A percentile compares a stretch with the other conserved stretches of the same genome.
phyloP scores from a whole-genome alignment of 2,113 vertebrate species.

The Tyto alba region DNA sequence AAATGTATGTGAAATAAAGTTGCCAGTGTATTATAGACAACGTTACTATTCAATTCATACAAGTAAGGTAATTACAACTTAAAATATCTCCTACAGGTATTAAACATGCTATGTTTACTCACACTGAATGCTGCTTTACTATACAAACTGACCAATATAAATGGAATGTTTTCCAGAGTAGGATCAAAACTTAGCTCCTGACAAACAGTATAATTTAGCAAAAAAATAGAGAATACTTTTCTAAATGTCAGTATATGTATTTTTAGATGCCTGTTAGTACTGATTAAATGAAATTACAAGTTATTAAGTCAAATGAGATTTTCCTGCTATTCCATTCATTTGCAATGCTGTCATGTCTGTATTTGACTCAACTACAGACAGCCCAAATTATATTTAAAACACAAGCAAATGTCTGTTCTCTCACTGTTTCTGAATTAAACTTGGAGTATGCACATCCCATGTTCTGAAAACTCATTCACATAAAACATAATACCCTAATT shows the following conservation, averaged over 20 bases:
- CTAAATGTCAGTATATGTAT: background rate
- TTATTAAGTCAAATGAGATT: background rate
- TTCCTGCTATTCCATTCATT: background rate
- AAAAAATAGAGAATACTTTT: background rate
- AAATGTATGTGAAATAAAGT: background rate
- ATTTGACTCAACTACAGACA: background rate
- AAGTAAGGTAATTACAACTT: background rate
- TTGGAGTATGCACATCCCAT: background rate
- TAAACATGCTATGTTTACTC: background rate
- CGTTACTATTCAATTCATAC: background rate
- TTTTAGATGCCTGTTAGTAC: background rate
- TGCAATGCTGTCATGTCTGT: background rate
- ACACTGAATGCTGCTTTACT: background rate
- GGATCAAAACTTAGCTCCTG: background rate
- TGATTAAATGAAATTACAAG: background rate
- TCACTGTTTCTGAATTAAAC: background rate
- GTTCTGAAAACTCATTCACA: background rate
- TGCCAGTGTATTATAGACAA: background rate
- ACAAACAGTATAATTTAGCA: background rate
- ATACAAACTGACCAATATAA: background rate
- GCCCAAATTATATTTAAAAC: background rate
- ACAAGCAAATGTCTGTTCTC: background rate
- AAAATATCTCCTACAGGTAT: background rate
- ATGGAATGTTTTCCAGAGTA: background rate
- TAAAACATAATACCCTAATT: background rate